phyloP scores from a whole-genome alignment of 2,113 vertebrate genomes.

The Dipodomys stephensi region DNA sequence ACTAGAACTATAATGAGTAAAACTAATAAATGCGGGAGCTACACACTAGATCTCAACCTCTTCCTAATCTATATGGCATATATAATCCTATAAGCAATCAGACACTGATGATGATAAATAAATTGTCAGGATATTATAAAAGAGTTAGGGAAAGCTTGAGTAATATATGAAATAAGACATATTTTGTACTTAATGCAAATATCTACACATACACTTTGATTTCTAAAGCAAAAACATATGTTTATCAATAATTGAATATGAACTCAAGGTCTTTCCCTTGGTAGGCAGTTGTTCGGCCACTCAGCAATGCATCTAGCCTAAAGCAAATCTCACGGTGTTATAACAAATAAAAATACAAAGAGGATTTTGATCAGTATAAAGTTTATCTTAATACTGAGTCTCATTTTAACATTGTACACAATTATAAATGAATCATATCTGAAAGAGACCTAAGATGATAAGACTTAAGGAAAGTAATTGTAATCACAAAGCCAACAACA shows the following conservation, averaged over 20 bases:
- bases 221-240: conserved; percentile 1
- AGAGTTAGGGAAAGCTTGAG: not conserved
- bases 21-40: not conserved
- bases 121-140: not conserved
- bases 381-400: conserved; percentile 5
- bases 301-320: no score
- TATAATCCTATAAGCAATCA: not conserved
- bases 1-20: not conserved
- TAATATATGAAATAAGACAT: not conserved
- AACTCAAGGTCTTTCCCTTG: no score
- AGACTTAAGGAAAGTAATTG: not conserved
- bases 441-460: not conserved
- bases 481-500: not conserved
- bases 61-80: not conserved
- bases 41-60: not conserved
- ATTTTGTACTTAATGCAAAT: not conserved
- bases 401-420: not conserved
- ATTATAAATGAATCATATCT: not conserved
- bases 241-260: no score
- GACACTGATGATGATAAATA: not conserved
- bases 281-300: no score
- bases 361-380: conserved; percentile 1
- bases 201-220: not conserved
- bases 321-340: no score
- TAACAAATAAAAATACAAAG: not conserved